Base-by-base conservation (phyloP, 2,113 vertebrate genomes). In the Nymphicus hollandicus region DNA sequence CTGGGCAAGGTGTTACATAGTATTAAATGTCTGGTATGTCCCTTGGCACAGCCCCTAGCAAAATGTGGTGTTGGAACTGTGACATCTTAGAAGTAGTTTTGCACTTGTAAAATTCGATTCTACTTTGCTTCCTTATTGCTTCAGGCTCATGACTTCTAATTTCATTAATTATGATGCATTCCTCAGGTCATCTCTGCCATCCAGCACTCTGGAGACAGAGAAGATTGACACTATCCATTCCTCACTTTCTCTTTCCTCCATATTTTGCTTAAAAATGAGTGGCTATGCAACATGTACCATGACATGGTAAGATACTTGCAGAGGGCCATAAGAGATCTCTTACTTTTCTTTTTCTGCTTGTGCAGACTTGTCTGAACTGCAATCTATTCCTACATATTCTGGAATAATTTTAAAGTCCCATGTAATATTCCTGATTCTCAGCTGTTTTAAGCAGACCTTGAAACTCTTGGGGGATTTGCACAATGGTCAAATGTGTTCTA, bases 261-360 rank as follows among this genome's bases (percentile, higher is more conserved):
- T 13, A 55, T 63, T 93, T 74, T 68, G 6, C 41, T 70, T 60
- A 28, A 50, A 70, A 64, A 74, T 28, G 39, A 73, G 12, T 29
- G 6, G 28, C 23, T 53, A 19, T 3, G 3, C 20, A 47, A 33
- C 5, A 16, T 20, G 19, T 6, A 28, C 11, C 11, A 13, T 1
- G 7, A 27, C 25, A 60, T 1, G 5, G 3, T 29, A 19, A 2
- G 2, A 4, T 65, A 20, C 29, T 71, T 78, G 8, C 18, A 20
- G 19, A 64, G 20, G 17, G 19, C 15, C 31, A 15, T 10, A 6
- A 0, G 5, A 64, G 3, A 11, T 27, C 37, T 2, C 1, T 2
- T 16, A 31, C 3, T 83, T 86, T 35, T 46, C 10, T 61, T 89
- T 44, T 72, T 69, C 31, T 66, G 17, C 50, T 60, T 55, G 11